These are phyloP conservation scores for Watsonalla cultraria DNA, from an alignment of 2,888 invertebrate genomes.

Conservation along the genomic window DNA sequence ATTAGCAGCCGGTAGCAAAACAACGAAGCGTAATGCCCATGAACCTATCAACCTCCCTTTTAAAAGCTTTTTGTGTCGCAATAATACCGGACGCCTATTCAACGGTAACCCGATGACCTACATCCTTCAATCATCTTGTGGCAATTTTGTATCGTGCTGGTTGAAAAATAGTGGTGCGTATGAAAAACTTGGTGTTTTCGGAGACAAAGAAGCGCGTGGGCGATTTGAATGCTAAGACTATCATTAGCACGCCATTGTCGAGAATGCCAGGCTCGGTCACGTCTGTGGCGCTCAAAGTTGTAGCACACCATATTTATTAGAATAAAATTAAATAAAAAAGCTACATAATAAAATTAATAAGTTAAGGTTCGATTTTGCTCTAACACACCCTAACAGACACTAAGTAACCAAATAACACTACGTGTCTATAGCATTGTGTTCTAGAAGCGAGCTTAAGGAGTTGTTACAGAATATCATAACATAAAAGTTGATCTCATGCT, in stretches of 20 bases:
- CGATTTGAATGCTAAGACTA: slow-evolving; percentile 73
- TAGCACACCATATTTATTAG: too few species aligned
- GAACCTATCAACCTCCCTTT: slow-evolving; percentile 46
- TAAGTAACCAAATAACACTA: too few species aligned
- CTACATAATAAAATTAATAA: too few species aligned
- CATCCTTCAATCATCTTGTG: slow-evolving; percentile 60
- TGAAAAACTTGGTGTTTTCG: slow-evolving; percentile 60
- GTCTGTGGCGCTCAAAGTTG: slow-evolving; percentile 45
- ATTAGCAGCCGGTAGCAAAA: slow-evolving; percentile 50
- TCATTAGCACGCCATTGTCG: slow-evolving; percentile 71
- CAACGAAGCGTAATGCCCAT: slow-evolving; percentile 40
- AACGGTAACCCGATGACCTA: slow-evolving; percentile 60
- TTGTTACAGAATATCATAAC: too few species aligned
- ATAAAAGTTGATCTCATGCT: too few species aligned
- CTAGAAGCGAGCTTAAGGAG: too few species aligned
- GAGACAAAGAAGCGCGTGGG: slow-evolving; percentile 72
- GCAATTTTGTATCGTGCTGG: slow-evolving; percentile 53
- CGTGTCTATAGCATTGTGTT: too few species aligned
- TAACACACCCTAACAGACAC: too few species aligned
- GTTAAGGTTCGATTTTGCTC: too few species aligned
- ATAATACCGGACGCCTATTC: slow-evolving; percentile 31
- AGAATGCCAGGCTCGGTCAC: slow-evolving; percentile 44
- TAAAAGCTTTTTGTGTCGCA: slow-evolving; percentile 44
- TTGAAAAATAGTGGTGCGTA: slow-evolving; percentile 67
- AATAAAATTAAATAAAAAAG: too few species aligned